These are phyloP conservation scores for Styela plicata DNA, from an alignment of 23 tunicate species.

Conservation along the genomic window DNA sequence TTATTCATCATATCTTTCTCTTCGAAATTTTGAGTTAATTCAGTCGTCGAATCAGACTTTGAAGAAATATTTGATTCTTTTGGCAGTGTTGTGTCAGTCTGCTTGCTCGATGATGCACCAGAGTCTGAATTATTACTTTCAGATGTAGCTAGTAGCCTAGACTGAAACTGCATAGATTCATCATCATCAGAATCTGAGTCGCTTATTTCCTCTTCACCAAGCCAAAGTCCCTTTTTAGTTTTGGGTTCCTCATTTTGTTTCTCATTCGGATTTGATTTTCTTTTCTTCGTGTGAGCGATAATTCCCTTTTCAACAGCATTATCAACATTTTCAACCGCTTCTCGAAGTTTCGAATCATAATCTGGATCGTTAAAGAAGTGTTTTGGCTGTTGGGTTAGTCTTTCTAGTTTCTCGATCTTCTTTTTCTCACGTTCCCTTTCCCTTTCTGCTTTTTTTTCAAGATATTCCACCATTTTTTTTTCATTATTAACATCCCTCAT, in stretches of 20 bases:
- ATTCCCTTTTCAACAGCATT: conserved; percentile 75
- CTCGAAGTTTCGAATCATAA: conserved; percentile 63
- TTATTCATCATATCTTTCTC: not conserved
- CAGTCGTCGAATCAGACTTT: too few relatives aligned
- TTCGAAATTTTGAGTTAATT: not conserved
- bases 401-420: conserved; percentile 75
- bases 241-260: conserved; percentile 19
- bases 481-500: conserved; percentile 97
- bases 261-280: not conserved
- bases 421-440: conserved; percentile 72
- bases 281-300: conserved; percentile 39
- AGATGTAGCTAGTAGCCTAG: not conserved
- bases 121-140: not conserved
- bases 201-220: conserved; percentile 35
- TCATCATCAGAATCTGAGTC: conserved; percentile 42
- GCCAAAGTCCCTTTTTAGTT: conserved; percentile 54
- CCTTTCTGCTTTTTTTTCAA: conserved; percentile 65
- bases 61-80: too few relatives aligned
- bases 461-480: conserved; percentile 76
- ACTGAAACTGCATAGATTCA: not conserved
- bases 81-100: not conserved
- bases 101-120: not conserved
- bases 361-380: conserved; percentile 92
- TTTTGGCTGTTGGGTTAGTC: conserved; percentile 60
- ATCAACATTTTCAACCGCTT: conserved; percentile 60